Evolutionary conservation across 2,888 invertebrate genomes (phyloP).

Genomic region (Rutpela maculata): DNA sequence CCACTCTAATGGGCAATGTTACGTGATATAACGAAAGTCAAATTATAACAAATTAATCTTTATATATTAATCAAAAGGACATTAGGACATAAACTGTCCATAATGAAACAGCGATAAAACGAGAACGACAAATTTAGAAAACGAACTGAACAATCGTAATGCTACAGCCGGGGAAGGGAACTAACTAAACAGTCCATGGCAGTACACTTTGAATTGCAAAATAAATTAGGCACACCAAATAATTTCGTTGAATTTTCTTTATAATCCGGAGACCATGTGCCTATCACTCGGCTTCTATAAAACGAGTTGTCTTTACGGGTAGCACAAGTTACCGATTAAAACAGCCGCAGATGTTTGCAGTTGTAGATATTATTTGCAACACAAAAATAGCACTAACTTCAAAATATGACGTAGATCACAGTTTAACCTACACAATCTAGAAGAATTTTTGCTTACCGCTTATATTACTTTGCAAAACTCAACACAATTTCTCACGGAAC

Average conservation of each 20-base stretch:
- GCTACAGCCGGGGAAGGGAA: conserved; percentile 54
- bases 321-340: conserved; percentile 66
- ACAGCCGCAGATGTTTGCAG: conserved; percentile 65
- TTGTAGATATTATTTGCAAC: conserved; percentile 57
- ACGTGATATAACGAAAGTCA: conserved; percentile 59
- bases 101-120: conserved; percentile 47
- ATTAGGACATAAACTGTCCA: conserved; percentile 28
- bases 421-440: conserved; percentile 62
- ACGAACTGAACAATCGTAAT: conserved; percentile 53
- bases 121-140: conserved; percentile 64
- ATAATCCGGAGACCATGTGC: conserved; percentile 76
- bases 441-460: conserved; percentile 76
- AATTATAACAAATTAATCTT: conserved; percentile 39
- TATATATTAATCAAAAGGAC: conserved; percentile 26
- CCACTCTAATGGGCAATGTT: conserved; percentile 57
- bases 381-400: conserved; percentile 60
- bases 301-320: conserved; percentile 69
- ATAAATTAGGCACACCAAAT: conserved; percentile 47
- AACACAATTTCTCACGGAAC: conserved; percentile 81
- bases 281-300: conserved; percentile 72
- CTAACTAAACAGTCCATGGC: conserved; percentile 52
- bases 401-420: conserved; percentile 58
- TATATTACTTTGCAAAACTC: conserved; percentile 77
- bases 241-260: conserved; percentile 50
- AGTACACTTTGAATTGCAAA: conserved; percentile 53